Base-by-base conservation (phyloP, 2,113 vertebrate genomes). In the Peucedramus taeniatus region DNA sequence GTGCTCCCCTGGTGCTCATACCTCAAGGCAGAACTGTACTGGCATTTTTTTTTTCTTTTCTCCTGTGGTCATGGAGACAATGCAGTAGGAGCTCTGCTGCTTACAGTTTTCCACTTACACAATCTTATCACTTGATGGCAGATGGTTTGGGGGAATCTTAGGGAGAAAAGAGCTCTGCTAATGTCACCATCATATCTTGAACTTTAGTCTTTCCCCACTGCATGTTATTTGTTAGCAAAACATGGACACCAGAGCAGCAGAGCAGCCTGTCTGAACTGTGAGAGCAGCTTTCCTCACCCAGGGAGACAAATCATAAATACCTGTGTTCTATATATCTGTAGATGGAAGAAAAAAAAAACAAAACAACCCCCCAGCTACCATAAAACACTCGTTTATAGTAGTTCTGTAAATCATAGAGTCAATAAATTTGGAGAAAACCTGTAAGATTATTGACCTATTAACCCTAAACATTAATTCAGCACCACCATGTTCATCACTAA, bases 61-160 rank as follows among this genome's bases (percentile, higher is more conserved):
- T 91, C 94, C 22, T 95, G 90, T 94, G 93, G 92, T 89, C 93
- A 79, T 54, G 85, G 89, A 97, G 89, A 96, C 83, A 97, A 96
- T 93, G 87, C 91, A 96, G 88, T 57, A 65, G 70, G 54, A 96
- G 95, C 89, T 88, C 92, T 93, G 60, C 80, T 72, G 60, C 85
- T 91, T 92, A 79, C 54, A 89, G 69, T 94, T 96, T 96, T 78
- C 74, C 57, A 87, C 78, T 92, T 96, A 89, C 74, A 57, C 91
- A 15, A 12, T 82, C 94, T 94, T 96, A 91, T 94, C 96, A 85
- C 89, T 79, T 88, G 95, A 93, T 96, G 85, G 94, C 93, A 97
- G 97, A 97, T 96, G 97, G 94, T 94, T 97, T 93, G 93, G 82
- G 91, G 86, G 65, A 56, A 93, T 96, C 76, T 81, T 33, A 87